Conservation (phyloP, 1,140 invertebrate genomes). For the Eriosoma lanigerum region DNA sequence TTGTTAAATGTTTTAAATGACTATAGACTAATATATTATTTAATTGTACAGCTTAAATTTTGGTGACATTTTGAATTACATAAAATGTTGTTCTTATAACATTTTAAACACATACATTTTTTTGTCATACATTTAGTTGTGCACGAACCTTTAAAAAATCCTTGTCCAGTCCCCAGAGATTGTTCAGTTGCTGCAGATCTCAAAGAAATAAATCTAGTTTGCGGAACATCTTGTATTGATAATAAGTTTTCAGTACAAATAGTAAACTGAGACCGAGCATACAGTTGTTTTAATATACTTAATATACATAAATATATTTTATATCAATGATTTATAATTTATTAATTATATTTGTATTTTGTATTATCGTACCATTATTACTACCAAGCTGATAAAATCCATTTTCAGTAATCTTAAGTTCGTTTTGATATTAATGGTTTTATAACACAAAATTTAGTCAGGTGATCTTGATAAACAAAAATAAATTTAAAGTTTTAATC, state of each 20-base stretch:
- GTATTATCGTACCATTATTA: too few relatives aligned
- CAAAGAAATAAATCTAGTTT: not conserved
- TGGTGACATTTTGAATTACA: not conserved
- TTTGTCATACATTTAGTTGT: not conserved
- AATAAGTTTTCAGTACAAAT: not conserved
- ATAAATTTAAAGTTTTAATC: too few relatives aligned
- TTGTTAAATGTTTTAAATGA: too few relatives aligned
- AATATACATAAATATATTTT: not conserved
- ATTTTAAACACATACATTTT: not conserved
- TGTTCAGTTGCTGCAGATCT: not conserved
- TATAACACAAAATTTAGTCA: not conserved
- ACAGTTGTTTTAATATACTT: not conserved
- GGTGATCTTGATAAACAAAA: not conserved
- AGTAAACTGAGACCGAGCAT: not conserved
- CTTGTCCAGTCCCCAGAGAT: not conserved
- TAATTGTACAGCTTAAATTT: too few relatives aligned
- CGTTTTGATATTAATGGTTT: too few relatives aligned
- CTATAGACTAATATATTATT: too few relatives aligned
- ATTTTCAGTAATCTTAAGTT: too few relatives aligned
- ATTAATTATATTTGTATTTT: too few relatives aligned
- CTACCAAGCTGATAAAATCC: too few relatives aligned
- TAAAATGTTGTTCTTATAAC: not conserved
- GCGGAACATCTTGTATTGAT: not conserved
- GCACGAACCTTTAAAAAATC: not conserved
- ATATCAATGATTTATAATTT: too few relatives aligned